phyloP scores from a whole-genome alignment of 2,888 invertebrate genomes.

The Chrysolina americana region DNA sequence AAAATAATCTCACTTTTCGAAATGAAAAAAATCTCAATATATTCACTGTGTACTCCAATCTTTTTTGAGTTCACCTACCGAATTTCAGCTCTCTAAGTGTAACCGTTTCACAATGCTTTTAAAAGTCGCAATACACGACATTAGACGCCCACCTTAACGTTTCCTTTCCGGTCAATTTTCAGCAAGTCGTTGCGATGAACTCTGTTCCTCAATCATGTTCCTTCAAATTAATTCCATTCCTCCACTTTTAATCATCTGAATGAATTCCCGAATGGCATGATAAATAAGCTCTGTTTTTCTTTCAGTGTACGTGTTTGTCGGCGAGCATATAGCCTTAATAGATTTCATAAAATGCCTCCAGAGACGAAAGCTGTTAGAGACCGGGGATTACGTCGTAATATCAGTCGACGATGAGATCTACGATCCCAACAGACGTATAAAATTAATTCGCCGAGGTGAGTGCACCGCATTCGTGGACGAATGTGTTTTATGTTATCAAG shows the following conservation, averaged over 20 bases:
- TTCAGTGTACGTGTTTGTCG: conserved; percentile 93
- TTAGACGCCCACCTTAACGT: too few relatives aligned
- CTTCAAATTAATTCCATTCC: not conserved
- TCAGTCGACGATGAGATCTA: conserved; percentile 92
- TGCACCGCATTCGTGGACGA: not conserved
- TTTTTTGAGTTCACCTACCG: too few relatives aligned
- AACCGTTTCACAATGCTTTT: too few relatives aligned
- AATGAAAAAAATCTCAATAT: too few relatives aligned
- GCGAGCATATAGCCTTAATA: conserved; percentile 88
- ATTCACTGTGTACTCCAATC: too few relatives aligned
- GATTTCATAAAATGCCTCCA: conserved; percentile 87
- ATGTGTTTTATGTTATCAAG: not conserved
- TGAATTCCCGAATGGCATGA: not conserved
- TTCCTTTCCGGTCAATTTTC: too few relatives aligned
- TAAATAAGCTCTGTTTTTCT: conserved; percentile 15
- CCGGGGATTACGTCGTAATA: conserved; percentile 89
- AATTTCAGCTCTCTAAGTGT: too few relatives aligned
- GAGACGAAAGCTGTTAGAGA: conserved; percentile 79
- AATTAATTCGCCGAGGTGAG: conserved; percentile 72
- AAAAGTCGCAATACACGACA: too few relatives aligned
- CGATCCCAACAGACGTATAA: conserved; percentile 75
- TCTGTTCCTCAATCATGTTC: not conserved
- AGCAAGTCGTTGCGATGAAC: not conserved
- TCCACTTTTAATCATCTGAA: conserved; percentile 61
- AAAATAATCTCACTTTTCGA: too few relatives aligned